Evolutionary conservation across 2,113 vertebrate species (phyloP), one percentile per base, ranked within the genome.

Genomic region (Sapayoa aenigma): DNA sequence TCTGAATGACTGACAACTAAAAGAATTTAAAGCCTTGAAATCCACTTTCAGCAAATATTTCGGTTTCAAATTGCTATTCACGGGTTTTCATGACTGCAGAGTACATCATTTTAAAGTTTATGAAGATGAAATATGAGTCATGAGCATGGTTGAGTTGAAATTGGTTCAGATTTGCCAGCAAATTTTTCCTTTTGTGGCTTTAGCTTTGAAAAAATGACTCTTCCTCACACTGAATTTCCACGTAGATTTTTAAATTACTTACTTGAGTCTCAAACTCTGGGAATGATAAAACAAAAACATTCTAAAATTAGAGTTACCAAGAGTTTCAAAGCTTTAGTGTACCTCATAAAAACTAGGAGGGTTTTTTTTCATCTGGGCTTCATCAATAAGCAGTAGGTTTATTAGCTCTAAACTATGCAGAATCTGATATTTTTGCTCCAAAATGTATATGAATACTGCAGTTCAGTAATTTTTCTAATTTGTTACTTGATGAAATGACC

Each of bases 1-100:
- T 79, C 52, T 65, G n/a, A 91, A 44, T 90, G 79, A 88, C 71
- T 90, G 94, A 80, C 88, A 94, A 44, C 82, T 88, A 55, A 74
- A 92, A 78, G 63, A 84, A 78, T 93, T 86, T 71, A 16, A 62
- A 80, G 56, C 41, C 37, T 68, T 87, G 15, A 77, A 95, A 88
- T 59, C 60, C 37, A 75, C 68, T 89, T 92, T 44, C 65, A 84
- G 56, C 52, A 75, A 89, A 78, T 93, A 88, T 90, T 93, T 93
- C 65, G 7, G 19, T 65, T 89, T 88, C 50, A 84, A 89, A 72
- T 62, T 80, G 27, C 44, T 90, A 7, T 75, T 92, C 73, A 53
- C 62, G 33, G 75, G 52, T 71, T 92, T 94, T 81, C 49, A 11
- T 78, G 59, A 77, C 60, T 86, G 52, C 52, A 90, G 41, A 81